Conservation (phyloP, 2,888 invertebrate species). For the Mactromeris polynyma region DNA sequence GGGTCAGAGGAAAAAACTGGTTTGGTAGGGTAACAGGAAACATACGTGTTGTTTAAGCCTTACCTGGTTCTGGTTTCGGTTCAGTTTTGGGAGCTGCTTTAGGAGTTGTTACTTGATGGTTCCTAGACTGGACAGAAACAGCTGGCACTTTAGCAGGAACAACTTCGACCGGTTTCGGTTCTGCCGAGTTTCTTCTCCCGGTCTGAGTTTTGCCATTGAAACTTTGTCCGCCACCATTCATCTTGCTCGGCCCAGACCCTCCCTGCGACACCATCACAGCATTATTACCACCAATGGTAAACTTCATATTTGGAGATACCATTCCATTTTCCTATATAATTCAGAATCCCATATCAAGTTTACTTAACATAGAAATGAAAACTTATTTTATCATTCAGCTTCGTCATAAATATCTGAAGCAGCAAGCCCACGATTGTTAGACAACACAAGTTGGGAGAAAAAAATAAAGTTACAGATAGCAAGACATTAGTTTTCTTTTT, state of each 20-base stretch:
- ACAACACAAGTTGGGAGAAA: too few relatives aligned
- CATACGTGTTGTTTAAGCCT: too few relatives aligned
- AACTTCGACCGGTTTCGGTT: conserved; percentile 4
- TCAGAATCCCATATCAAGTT: not conserved
- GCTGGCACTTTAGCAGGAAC: conserved; percentile 47
- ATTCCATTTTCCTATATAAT: conserved; percentile 45
- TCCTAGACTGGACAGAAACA: conserved; percentile 41
- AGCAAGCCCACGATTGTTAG: too few relatives aligned
- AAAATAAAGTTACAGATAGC: too few relatives aligned
- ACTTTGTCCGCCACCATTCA: conserved; percentile 39
- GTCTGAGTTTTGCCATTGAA: conserved; percentile 17
- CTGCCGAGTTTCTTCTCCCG: not conserved
- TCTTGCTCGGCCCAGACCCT: conserved; percentile 1
- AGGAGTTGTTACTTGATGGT: not conserved
- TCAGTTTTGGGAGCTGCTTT: conserved; percentile 44
- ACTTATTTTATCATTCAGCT: too few relatives aligned
- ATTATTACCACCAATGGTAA: conserved; percentile 73
- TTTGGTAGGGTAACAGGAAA: too few relatives aligned
- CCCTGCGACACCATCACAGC: conserved; percentile 66
- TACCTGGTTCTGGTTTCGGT: conserved; percentile 45
- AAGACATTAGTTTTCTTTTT: too few relatives aligned
- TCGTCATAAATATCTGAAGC: too few relatives aligned
- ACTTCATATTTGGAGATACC: conserved; percentile 76
- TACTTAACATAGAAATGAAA: not conserved
- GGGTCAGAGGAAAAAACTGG: too few relatives aligned